A percentile compares a stretch with the other conserved stretches of the same genome.
Conservation (phyloP, 1,140 invertebrate genomes). For the Probaryconus sp. region DNA sequence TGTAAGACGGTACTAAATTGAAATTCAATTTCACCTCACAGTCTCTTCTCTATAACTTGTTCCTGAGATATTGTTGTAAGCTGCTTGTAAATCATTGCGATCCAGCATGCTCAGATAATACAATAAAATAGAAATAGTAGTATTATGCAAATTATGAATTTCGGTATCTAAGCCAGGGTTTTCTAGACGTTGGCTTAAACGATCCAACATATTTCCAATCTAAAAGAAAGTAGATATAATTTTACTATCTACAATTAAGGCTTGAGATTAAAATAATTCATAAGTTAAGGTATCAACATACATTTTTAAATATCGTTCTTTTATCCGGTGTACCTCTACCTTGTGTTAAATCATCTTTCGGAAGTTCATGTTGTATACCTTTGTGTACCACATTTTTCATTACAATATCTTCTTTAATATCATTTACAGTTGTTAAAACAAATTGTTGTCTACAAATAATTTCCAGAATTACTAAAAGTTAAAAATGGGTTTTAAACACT, state of each 20-base stretch:
- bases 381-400: slow-evolving; percentile 57
- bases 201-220: slow-evolving; percentile 73
- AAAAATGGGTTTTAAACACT: slow-evolving; percentile 6
- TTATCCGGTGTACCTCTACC: slow-evolving; percentile 69
- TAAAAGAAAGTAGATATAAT: slow-evolving; percentile 38
- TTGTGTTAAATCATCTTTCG: slow-evolving; percentile 72
- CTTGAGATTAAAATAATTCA: no score
- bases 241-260: no score
- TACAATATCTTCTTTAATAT: slow-evolving; percentile 49
- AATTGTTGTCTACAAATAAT: slow-evolving; percentile 60
- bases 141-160: slow-evolving; percentile 73
- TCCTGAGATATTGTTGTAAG: slow-evolving; percentile 73
- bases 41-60: slow-evolving; percentile 77
- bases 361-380: slow-evolving; percentile 70
- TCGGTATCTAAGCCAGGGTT: slow-evolving; percentile 75
- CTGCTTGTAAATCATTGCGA: slow-evolving; percentile 66
- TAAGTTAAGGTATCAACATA: slow-evolving; percentile 46
- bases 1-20: no score
- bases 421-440: slow-evolving; percentile 52
- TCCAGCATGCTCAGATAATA: slow-evolving; percentile 73
- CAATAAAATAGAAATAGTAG: slow-evolving; percentile 72
- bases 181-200: slow-evolving; percentile 74
- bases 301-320: slow-evolving; percentile 67
- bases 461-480: not conserved
- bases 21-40: slow-evolving; percentile 63